Conservation (phyloP, 2,113 vertebrate genomes). For the Cheirogaleus medius region DNA sequence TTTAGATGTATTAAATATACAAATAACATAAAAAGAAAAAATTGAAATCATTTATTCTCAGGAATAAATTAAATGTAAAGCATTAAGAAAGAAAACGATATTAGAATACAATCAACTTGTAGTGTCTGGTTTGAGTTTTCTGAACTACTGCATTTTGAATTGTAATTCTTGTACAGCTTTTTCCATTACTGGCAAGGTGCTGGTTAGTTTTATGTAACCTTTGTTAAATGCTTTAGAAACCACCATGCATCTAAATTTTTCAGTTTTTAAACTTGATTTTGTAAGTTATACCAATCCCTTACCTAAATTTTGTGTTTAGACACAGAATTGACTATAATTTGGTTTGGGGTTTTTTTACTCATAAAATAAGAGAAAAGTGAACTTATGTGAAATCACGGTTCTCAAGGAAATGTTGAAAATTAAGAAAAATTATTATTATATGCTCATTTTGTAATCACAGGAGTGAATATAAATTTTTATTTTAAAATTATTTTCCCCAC, state of each 20-base stretch:
- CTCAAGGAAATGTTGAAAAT: neutral
- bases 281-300: neutral
- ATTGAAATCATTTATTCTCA: neutral
- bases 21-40: neutral
- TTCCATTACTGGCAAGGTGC: neutral
- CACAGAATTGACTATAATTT: neutral
- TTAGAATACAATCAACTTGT: neutral
- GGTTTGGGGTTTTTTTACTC: neutral
- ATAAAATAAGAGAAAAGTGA: neutral
- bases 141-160: conserved; percentile 4
- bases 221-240: neutral
- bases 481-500: neutral
- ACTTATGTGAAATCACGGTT: neutral
- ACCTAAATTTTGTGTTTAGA: neutral
- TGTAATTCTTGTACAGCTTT: neutral
- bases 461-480: neutral
- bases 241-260: neutral
- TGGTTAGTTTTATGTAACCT: neutral
- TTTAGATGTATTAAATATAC: neutral
- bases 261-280: neutral
- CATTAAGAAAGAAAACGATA: neutral
- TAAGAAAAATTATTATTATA: neutral
- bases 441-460: neutral
- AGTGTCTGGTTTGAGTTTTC: neutral
- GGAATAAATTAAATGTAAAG: conserved; percentile 3